Evolutionary conservation across 2,113 vertebrate genomes (phyloP), one percentile per base, ranked within the genome.

Genomic region (Neoarius graeffei): DNA sequence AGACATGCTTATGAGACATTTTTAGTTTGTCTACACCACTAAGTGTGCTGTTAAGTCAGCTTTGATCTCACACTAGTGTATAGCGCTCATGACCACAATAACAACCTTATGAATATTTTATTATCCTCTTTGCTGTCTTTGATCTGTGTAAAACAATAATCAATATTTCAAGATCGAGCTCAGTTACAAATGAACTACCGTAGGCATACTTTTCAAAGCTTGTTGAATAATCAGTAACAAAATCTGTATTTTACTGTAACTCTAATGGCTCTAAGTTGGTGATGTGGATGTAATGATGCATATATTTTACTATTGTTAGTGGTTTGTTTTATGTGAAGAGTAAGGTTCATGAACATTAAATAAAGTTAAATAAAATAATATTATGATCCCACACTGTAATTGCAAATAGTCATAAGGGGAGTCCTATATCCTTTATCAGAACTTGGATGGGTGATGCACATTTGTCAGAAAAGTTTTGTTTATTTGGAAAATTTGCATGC

Each of bases 81-180:
- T 20, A 81, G 60, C 15, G 15, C 27, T 56, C n/a, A 57, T 25
- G 48, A 77, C 19, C 11, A 79, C 14, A 27, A 13, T 81, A 27
- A 60, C 54, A 81, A 59, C 3, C 7, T 35, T 1, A 5, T 81
- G 20, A 59, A 81, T 81, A 35, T 59, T 81, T 20, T 1, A 60
- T 81, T 60, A 57, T 81, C 27, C 35, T 30, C 17, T 81, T 81
- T 59, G 79, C 56, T 81, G 27, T 81, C 77, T 57, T 59, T 57
- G 52, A 27, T 7, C 2, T 57, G 23, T 60, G 8, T 59, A 30
- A 35, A 81, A 59, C 15, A 81, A 59, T 27, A 14, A 30, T 80
- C 14, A 81, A 20, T 59, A 59, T 7, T 35, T 81, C 27, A 35
- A 27, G n/a, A 8, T 25, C 76, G n/a, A 13, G 56, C 10, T 54